Percentiles rank a stretch among this genome's conserved stretches.
Conservation (phyloP, 2,888 invertebrate species). For the Calephelis perditalis region DNA sequence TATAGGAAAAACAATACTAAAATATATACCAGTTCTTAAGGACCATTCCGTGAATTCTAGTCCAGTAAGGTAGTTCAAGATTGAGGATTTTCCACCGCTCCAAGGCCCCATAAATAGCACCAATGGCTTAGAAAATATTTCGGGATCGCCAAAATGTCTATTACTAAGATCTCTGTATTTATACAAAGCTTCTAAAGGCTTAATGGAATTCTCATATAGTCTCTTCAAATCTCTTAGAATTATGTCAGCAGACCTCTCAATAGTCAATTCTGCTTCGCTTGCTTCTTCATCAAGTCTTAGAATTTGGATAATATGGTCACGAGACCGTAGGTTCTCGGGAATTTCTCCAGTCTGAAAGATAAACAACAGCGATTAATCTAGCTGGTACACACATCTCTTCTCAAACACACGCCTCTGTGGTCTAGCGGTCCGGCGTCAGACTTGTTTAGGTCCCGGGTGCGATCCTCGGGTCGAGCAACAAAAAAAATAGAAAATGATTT, state of each 20-base stretch:
- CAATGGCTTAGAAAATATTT: slow-evolving; percentile 96
- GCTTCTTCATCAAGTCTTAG: slow-evolving; percentile 88
- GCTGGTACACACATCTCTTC: neutral
- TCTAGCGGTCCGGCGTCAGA: no score
- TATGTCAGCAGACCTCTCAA: slow-evolving; percentile 85
- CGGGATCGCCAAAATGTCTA: slow-evolving; percentile 94
- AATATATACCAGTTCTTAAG: slow-evolving; percentile 86
- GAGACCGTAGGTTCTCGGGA: slow-evolving; percentile 86
- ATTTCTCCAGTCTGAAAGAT: slow-evolving; percentile 82
- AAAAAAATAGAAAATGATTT: no score
- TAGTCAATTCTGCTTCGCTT: slow-evolving; percentile 82
- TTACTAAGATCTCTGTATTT: slow-evolving; percentile 95
- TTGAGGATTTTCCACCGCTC: slow-evolving; percentile 97
- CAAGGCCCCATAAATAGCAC: slow-evolving; percentile 97
- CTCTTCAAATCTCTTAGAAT: slow-evolving; percentile 91
- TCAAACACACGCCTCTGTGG: neutral
- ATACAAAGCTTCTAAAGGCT: slow-evolving; percentile 93
- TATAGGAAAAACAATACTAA: neutral
- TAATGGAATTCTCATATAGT: slow-evolving; percentile 91
- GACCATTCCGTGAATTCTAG: slow-evolving; percentile 91
- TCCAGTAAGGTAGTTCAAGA: slow-evolving; percentile 94
- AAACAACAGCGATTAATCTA: neutral
- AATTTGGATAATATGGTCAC: slow-evolving; percentile 88
- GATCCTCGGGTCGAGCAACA: no score
- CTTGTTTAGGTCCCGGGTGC: no score